Conservation (phyloP, 2,797 vertebrate genomes). For the Periophthalmus magnuspinnatus region DNA sequence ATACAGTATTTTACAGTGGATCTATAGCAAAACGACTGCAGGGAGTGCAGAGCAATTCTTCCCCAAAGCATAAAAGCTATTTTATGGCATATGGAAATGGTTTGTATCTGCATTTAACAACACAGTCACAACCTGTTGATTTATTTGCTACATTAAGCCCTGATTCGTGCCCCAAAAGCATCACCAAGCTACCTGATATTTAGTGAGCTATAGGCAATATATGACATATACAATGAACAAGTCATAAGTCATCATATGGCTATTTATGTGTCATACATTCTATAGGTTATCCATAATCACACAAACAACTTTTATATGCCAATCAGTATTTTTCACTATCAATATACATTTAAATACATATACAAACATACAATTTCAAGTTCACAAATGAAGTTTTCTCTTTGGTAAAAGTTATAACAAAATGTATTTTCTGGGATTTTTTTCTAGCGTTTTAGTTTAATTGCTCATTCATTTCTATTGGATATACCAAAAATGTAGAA, state of each 20-base stretch:
- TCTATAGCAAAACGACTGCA: not conserved
- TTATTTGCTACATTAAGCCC: conserved; percentile 9
- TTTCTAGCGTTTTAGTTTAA: not conserved
- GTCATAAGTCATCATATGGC: not conserved
- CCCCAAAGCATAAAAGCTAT: conserved; percentile 8
- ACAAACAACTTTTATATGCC: not conserved
- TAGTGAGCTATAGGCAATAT: not conserved
- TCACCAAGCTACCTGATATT: conserved; percentile 9
- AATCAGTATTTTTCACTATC: too few relatives aligned
- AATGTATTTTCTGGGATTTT: not conserved
- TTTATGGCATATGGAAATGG: conserved; percentile 8
- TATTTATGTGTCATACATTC: conserved; percentile 6
- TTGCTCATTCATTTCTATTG: not conserved
- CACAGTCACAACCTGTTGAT: conserved; percentile 10
- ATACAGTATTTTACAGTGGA: conserved; percentile 5
- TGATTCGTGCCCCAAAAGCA: conserved; percentile 13
- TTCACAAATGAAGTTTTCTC: too few relatives aligned
- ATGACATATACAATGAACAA: not conserved
- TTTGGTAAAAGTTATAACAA: too few relatives aligned
- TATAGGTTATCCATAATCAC: not conserved
- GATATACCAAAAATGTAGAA: not conserved
- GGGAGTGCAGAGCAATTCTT: not conserved
- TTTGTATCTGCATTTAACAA: conserved; percentile 14
- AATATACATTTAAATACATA: too few relatives aligned
- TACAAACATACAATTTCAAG: too few relatives aligned